Percentiles rank a stretch among this genome's conserved stretches.
These are phyloP conservation scores for Calephelis perditalis DNA, from an alignment of 2,888 invertebrate genomes.

Conservation along the genomic window DNA sequence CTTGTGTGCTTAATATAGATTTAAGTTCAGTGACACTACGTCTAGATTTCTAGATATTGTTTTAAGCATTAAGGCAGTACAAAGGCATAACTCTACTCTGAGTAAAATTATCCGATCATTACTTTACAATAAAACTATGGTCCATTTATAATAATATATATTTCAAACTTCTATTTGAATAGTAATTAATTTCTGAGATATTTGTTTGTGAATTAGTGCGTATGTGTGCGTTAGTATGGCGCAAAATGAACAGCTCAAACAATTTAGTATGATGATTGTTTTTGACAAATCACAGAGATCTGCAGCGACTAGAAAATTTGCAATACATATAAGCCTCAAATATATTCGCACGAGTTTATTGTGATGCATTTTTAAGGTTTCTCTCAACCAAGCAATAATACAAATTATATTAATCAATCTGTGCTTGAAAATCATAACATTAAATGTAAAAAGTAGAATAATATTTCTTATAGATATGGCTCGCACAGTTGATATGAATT, in stretches of 20 bases:
- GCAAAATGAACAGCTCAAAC: slow-evolving; percentile 32
- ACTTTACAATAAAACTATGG: neutral
- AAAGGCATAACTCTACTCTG: slow-evolving; percentile 1
- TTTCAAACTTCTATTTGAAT: neutral
- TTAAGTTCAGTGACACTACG: neutral
- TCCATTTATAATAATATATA: neutral
- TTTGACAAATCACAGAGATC: slow-evolving; percentile 26
- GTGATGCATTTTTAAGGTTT: slow-evolving; percentile 27
- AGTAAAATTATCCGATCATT: neutral
- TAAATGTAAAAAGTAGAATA: too few relatives aligned
- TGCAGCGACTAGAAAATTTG: slow-evolving; percentile 16
- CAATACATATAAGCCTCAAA: slow-evolving; percentile 4
- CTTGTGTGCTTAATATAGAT: neutral
- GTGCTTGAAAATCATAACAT: too few relatives aligned
- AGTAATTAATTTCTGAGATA: neutral
- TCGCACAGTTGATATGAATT: too few relatives aligned
- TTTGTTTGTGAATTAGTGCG: slow-evolving; percentile 22
- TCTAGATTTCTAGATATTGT: neutral
- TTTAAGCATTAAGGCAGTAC: neutral
- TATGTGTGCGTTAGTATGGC: slow-evolving; percentile 51
- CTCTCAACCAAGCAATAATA: too few relatives aligned
- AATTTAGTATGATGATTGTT: slow-evolving; percentile 19
- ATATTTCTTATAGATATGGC: slow-evolving; percentile 28
- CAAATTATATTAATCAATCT: too few relatives aligned
- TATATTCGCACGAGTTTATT: slow-evolving; percentile 2